Base-by-base conservation (phyloP, 2,888 invertebrate genomes). In the Drosophila greeni region DNA sequence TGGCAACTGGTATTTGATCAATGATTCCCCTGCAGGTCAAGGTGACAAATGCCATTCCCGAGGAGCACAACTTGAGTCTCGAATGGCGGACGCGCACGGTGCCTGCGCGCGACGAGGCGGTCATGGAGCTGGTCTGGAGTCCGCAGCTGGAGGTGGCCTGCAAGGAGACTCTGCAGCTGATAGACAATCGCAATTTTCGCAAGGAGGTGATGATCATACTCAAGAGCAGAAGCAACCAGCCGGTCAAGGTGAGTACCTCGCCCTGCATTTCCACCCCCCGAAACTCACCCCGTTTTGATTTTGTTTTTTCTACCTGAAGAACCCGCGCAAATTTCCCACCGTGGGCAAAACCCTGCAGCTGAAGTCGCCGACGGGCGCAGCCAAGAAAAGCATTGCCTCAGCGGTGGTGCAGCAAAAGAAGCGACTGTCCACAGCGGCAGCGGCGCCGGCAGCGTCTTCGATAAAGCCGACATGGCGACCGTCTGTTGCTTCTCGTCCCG, bases 131-230 rank as follows among this genome's bases (percentile, higher is more conserved):
- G 78, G 85, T 87, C 20, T 95, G 95, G 95, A 91, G 87, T 8
- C 94, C 95, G 0, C 86, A 82, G 16, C 89, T 91, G 71, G 90
- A 90, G 33, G 91, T 91, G 8, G 90, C 91, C 5, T 91, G 92
- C 82, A 90, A 93, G 66, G 92, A 94, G 76, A 91, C 91, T 0
- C 87, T 92, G 36, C 91, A 93, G 55, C 89, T 94, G 47, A 90
- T 91, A 2, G 93, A 93, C 87, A 91, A 91, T 66, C 90, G 91
- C 58, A 90, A 92, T 72, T 91, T 93, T 51, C 91, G 92, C 82
- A 92, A 92, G 88, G 93, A 94, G 82, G 90, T 94, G 5, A 90
- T 92, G 72, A 88, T 94, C 5, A 90, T 92, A 8, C 90, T 93
- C 16, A 93, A 93, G 85, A 91, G 92, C 48, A 81, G 91, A 24